phyloP scores from a whole-genome alignment of 2,888 invertebrate genomes.

The Pseudanteris insignis region DNA sequence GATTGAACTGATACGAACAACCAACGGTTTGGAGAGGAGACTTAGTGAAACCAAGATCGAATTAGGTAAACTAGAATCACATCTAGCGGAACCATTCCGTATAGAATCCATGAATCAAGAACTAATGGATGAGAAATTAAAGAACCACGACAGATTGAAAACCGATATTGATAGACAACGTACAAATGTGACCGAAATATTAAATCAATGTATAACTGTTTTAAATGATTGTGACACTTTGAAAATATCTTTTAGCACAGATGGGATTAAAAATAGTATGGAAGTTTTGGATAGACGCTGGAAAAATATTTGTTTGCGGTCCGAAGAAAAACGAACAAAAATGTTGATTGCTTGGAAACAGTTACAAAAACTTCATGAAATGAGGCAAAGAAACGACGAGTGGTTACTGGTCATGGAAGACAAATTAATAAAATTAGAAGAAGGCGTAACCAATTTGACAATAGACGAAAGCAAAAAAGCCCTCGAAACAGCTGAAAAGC shows the following conservation, averaged over 20 bases:
- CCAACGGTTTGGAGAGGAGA: constrained; percentile 76
- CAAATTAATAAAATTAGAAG: constrained; percentile 71
- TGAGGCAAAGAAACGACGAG: constrained; percentile 70
- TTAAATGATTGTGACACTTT: constrained; percentile 79
- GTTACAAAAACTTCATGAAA: constrained; percentile 70
- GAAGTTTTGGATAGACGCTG: constrained; percentile 81
- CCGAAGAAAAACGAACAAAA: constrained; percentile 76
- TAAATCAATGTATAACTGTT: constrained; percentile 81
- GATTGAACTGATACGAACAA: constrained; percentile 76
- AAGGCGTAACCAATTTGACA: constrained; percentile 69
- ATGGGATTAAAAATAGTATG: constrained; percentile 74
- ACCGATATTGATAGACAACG: constrained; percentile 81
- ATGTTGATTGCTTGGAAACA: constrained; percentile 73
- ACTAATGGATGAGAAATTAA: constrained; percentile 75
- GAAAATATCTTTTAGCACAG: constrained; percentile 77
- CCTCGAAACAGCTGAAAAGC: constrained; percentile 72
- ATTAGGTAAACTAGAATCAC: constrained; percentile 78
- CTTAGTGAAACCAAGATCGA: constrained; percentile 78
- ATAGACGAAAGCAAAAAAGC: constrained; percentile 72
- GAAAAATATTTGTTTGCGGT: constrained; percentile 79
- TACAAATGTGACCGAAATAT: constrained; percentile 78
- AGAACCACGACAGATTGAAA: constrained; percentile 78
- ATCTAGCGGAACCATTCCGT: constrained; percentile 74
- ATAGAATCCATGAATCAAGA: constrained; percentile 75
- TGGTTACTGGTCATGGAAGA: constrained; percentile 75